A percentile compares a stretch with the other conserved stretches of the same genome.
phyloP scores from a whole-genome alignment of 2,797 vertebrate species.

The Ficedula albicollis region DNA sequence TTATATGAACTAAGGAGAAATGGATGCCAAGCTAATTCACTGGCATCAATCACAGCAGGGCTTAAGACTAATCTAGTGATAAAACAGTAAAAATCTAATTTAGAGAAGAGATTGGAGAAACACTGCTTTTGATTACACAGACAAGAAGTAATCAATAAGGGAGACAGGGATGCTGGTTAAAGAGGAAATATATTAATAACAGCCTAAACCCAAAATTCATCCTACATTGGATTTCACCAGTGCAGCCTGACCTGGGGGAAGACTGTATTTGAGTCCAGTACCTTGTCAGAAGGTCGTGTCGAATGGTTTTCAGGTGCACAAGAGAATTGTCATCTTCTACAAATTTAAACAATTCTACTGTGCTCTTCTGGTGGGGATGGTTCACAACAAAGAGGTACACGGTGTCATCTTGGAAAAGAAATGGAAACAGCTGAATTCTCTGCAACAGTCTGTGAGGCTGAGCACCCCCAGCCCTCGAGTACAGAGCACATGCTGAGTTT shows the following conservation, averaged over 20 bases:
- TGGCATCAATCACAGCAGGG: background rate
- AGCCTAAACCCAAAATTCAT: background rate
- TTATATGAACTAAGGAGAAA: background rate
- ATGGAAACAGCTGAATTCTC: background rate
- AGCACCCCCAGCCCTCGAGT: background rate
- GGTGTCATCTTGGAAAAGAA: slow-evolving; percentile 75
- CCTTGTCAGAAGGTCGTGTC: slow-evolving; percentile 86
- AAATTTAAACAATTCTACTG: slow-evolving; percentile 90
- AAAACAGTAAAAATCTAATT: background rate
- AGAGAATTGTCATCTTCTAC: slow-evolving; percentile 83
- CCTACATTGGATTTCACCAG: background rate
- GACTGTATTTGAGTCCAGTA: slow-evolving; percentile 37
- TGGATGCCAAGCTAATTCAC: background rate
- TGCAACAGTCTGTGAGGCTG: background rate
- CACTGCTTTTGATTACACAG: background rate
- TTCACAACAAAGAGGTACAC: slow-evolving; percentile 91
- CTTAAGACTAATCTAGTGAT: background rate
- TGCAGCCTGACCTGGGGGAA: background rate
- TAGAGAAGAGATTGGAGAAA: background rate
- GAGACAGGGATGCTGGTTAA: background rate
- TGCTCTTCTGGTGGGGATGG: slow-evolving; percentile 84
- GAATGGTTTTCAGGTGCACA: slow-evolving; percentile 86
- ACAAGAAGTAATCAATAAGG: background rate
- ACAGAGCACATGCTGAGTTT: background rate
- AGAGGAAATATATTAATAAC: background rate